Base-by-base conservation (phyloP, 2,113 vertebrate genomes). In the Orycteropus afer region DNA sequence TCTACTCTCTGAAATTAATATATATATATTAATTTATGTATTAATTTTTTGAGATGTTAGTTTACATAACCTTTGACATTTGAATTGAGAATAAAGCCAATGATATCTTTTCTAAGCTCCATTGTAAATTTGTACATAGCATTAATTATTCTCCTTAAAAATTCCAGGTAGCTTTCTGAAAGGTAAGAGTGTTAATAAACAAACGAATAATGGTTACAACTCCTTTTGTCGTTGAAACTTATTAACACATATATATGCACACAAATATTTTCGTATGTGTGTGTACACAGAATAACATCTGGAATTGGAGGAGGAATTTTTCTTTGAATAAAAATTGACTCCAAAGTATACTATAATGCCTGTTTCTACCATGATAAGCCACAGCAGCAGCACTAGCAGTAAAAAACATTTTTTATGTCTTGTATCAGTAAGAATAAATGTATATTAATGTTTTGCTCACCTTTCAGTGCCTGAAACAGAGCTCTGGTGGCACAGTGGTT, bases 21-120 rank as follows among this genome's bases (percentile, higher is more conserved):
- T 90, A 11, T 20, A 77, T 86, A n/a, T n/a, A n/a, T n/a, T n/a
- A n/a, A n/a, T 73, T 93, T 61, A 71, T 86, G n/a, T n/a, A n/a
- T n/a, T n/a, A n/a, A 25, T 40, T 85, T 34, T 76, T 40, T 29
- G 49, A 91, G 32, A 76, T 83, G 37, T 83, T 67, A 14, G 1
- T 91, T 92, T 76, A 86, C 88, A 93, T 95, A 92, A 45, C 40
- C 63, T 91, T 89, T 90, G 67, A 89, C 86, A 80, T 87, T 55
- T 69, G 17, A 77, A 81, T 65, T 86, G 69, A 93, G 40, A 74
- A 77, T 14, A 49, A 69, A 92, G 69, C 22, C n/a, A 53, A 83
- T 3, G 80, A 37, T 59, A 74, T 37, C 27, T 78, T 59, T 67
- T 40, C 65, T 87, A 59, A 81, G 25, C 27, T 78, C 61, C n/a